Evolutionary conservation across 35 echinoderm and acorn worm species (phyloP).

Genomic region (Ophioderma brevispina): DNA sequence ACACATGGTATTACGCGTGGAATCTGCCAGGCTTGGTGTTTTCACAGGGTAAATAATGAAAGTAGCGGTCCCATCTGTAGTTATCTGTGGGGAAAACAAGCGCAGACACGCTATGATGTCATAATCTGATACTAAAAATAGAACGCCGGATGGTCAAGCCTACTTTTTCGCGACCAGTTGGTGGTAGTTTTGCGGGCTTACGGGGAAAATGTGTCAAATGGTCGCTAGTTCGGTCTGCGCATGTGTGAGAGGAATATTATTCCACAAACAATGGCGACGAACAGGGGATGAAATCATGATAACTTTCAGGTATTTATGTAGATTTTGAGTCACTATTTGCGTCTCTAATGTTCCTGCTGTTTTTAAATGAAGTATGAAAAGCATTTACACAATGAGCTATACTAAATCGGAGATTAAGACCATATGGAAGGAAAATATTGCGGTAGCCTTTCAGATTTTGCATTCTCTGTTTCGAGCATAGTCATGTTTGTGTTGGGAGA

Average conservation of each 20-base stretch:
- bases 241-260: slow-evolving; percentile 22
- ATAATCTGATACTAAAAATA: slow-evolving; percentile 40
- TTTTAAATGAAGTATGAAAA: too few relatives aligned
- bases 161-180: not conserved
- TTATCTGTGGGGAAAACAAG: not conserved
- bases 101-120: slow-evolving; percentile 18
- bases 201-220: not conserved
- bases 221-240: not conserved
- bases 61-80: not conserved
- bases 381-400: too few relatives aligned
- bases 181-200: too few relatives aligned
- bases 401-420: too few relatives aligned
- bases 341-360: not conserved
- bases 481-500: too few relatives aligned
- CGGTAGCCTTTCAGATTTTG: too few relatives aligned
- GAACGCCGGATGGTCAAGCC: not conserved
- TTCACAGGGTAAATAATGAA: too few relatives aligned
- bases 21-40: not conserved
- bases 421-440: too few relatives aligned
- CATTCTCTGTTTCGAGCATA: too few relatives aligned
- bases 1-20: not conserved
- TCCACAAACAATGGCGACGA: slow-evolving; percentile 94
- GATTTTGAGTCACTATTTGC: not conserved
- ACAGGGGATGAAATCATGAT: slow-evolving; percentile 97
- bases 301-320: slow-evolving; percentile 86